Percentiles rank a stretch among this genome's conserved stretches.
Conservation (phyloP, 2,888 invertebrate species). For the Phengaris alcon region DNA sequence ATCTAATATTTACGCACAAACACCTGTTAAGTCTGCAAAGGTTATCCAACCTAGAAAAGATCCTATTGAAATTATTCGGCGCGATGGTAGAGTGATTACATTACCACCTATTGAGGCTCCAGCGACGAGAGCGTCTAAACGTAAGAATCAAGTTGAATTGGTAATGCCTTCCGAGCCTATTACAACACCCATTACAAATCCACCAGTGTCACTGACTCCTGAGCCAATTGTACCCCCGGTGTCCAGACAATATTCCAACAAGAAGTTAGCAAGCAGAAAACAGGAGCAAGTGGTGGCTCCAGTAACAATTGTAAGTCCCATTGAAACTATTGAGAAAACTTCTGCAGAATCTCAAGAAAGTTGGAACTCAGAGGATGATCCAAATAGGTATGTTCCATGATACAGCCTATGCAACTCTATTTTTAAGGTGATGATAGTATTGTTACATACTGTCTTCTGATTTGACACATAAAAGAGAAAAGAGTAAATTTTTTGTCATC, state of each 20-base stretch:
- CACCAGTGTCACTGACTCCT: slow-evolving; percentile 46
- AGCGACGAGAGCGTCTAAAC: slow-evolving; percentile 86
- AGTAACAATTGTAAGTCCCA: slow-evolving; percentile 32
- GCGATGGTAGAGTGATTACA: slow-evolving; percentile 87
- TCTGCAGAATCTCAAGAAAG: slow-evolving; percentile 82
- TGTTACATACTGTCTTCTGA: no score
- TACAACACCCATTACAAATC: slow-evolving; percentile 43
- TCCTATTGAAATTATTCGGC: slow-evolving; percentile 85
- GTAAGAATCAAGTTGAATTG: slow-evolving; percentile 74
- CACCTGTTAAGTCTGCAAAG: slow-evolving; percentile 54
- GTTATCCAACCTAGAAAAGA: slow-evolving; percentile 66
- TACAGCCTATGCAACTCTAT: neutral
- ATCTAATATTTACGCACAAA: slow-evolving; percentile 51
- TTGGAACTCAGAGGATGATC: slow-evolving; percentile 94
- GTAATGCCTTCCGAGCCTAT: slow-evolving; percentile 31
- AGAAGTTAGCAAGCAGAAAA: slow-evolving; percentile 57
- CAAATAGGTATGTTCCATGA: slow-evolving; percentile 78
- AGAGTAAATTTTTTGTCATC: no score
- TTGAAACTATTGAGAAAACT: slow-evolving; percentile 55
- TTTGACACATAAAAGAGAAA: no score
- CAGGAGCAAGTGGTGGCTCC: slow-evolving; percentile 45
- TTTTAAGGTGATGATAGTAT: no score
- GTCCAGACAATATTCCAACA: slow-evolving; percentile 66
- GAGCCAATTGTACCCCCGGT: slow-evolving; percentile 55
- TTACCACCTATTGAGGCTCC: slow-evolving; percentile 91